Conservation (phyloP, 92 coral and sea anemone genomes). For the Umimayanthus kanabou region DNA sequence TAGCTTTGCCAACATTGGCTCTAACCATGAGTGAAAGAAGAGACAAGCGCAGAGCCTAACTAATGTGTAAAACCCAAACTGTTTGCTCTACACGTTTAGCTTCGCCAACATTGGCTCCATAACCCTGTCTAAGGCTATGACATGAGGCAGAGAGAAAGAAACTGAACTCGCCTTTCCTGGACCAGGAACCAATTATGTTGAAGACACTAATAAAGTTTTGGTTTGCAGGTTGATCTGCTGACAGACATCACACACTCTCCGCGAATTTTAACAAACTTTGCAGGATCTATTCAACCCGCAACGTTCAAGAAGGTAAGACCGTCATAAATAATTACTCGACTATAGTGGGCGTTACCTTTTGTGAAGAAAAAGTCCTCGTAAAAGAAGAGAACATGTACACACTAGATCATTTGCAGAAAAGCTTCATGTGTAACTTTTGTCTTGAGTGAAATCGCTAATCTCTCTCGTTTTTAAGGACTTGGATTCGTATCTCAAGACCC, state of each 20-base stretch:
- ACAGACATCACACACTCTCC: conserved; percentile 99
- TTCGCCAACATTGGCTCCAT: no score
- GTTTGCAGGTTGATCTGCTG: conserved; percentile 84
- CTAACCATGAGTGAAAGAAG: no score
- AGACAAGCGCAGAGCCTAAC: no score
- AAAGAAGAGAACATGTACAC: no score
- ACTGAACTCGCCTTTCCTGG: no score
- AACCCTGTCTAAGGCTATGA: no score
- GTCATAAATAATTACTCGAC: background rate
- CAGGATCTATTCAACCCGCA: conserved; percentile 94
- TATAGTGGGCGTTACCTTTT: background rate
- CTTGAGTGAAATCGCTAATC: background rate
- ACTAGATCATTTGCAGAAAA: background rate
- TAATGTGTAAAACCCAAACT: no score
- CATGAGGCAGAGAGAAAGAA: no score
- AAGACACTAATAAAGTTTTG: background rate
- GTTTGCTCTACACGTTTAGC: no score
- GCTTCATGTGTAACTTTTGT: background rate
- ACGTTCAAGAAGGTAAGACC: conserved; percentile 86
- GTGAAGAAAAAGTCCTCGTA: background rate
- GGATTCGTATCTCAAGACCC: conserved; percentile 96
- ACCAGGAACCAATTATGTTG: no score
- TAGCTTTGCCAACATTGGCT: no score
- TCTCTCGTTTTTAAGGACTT: conserved; percentile 62
- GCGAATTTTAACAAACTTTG: conserved; percentile 92